These are phyloP conservation scores for Rattus rattus DNA, from an alignment of 2,113 vertebrate species.

Conservation along the genomic window DNA sequence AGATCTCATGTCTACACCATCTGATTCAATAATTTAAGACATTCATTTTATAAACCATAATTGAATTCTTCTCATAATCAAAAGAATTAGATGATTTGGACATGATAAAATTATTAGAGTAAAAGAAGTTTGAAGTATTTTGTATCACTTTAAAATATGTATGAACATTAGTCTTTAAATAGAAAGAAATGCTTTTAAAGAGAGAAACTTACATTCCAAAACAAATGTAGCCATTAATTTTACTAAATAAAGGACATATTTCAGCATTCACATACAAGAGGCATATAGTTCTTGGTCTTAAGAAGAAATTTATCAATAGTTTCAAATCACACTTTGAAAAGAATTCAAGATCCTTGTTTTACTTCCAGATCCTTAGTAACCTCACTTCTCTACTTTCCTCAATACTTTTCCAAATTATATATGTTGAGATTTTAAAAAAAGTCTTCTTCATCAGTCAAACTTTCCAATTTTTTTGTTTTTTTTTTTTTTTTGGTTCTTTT, in stretches of 20 bases:
- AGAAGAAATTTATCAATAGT: background rate
- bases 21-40: constrained; percentile 12
- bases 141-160: background rate
- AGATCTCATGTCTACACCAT: background rate
- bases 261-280: background rate
- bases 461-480: background rate
- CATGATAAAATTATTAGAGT: background rate
- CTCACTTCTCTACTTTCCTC: background rate
- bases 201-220: background rate
- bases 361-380: background rate
- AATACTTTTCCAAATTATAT: background rate
- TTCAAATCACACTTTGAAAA: background rate
- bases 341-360: background rate
- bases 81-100: background rate
- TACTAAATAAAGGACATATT: background rate
- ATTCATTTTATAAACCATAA: background rate
- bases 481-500: no score
- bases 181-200: background rate
- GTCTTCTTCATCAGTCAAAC: background rate
- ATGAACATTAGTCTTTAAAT: background rate
- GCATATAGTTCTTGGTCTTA: background rate
- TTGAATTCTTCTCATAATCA: background rate
- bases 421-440: background rate
- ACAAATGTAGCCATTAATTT: background rate
- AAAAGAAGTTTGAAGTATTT: background rate